Percentiles rank a stretch among this genome's conserved stretches.
Evolutionary conservation across 2,888 invertebrate species (phyloP).

Genomic region (Acholoe squamosa): DNA sequence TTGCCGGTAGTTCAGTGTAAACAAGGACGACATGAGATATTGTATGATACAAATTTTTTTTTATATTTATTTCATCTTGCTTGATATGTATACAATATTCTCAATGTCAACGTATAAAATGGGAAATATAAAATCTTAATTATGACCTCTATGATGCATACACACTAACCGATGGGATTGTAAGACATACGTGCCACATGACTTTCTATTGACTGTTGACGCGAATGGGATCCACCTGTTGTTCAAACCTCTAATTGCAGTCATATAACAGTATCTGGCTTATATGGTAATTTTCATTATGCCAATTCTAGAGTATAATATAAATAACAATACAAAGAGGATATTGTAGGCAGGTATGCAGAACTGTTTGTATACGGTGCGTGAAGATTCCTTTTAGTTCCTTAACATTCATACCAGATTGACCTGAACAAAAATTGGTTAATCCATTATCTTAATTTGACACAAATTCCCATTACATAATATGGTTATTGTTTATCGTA

Average conservation of each 20-base stretch:
- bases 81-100: conserved; percentile 62
- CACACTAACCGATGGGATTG: conserved; percentile 35
- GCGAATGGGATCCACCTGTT: conserved; percentile 21
- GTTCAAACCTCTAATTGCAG: not conserved
- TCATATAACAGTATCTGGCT: not conserved
- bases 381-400: not conserved
- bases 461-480: not conserved
- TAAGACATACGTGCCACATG: not conserved
- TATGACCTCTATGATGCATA: conserved; percentile 52
- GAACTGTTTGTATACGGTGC: not conserved
- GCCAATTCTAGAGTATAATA: conserved; percentile 26
- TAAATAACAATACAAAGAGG: conserved; percentile 44
- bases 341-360: conserved; percentile 34
- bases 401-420: not conserved
- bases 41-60: conserved; percentile 55
- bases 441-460: not conserved
- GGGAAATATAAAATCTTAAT: conserved; percentile 59
- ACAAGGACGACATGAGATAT: not conserved
- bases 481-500: not conserved
- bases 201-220: conserved; percentile 1
- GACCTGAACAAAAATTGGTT: not conserved
- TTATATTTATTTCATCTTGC: conserved; percentile 47
- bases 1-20: no score
- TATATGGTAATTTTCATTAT: conserved; percentile 36
- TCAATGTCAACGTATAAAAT: conserved; percentile 62